Base-by-base conservation (phyloP, 2,113 vertebrate genomes). In the Tupaia chinensis region DNA sequence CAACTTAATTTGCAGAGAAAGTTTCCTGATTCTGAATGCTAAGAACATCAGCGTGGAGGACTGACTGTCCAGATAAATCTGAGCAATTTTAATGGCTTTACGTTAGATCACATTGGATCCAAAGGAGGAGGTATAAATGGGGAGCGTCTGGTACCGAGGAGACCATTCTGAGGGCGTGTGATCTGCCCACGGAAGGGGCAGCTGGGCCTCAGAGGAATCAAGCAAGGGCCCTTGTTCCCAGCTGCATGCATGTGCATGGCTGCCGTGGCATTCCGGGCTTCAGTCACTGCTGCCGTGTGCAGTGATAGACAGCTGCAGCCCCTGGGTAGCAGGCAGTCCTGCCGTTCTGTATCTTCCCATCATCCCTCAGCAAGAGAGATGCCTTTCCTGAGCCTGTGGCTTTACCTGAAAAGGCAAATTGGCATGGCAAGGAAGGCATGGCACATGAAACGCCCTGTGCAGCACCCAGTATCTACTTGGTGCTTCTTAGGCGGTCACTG, bases 1-100 rank as follows among this genome's bases (percentile, higher is more conserved):
- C 69, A 78, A 65, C 13, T 76, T 78, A 74, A 44, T 95, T 82
- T 96, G 56, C 66, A 78, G 29, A 58, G 81, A 25, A 87, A 16
- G 15, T 73, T 94, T 95, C 60, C 83, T 53, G 8, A 6, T 53
- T 80, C 66, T 15, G 27, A 63, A 65, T 74, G 56, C 79, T 58
- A 15, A 93, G 32, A 65, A n/a, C 72, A 32, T 7, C 56, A 68
- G 44, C n/a, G 7, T 32, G 87, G 63, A 83, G 32, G 60, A 68
- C 9, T 63, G 3, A 19, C 44, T 7, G 0, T 61, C 60, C 2
- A 61, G 15, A 20, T 78, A 61, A 56, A 20, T 70, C 0, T 29
- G 25, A 32, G 14, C 4, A 14, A 44, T 85, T 73, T 73, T 29
- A 61, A n/a, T 56, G 34, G 80, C 69, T 12, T 27, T 88, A 68